Conservation (phyloP, 2,797 vertebrate species). For the Bovichtus variegatus region DNA sequence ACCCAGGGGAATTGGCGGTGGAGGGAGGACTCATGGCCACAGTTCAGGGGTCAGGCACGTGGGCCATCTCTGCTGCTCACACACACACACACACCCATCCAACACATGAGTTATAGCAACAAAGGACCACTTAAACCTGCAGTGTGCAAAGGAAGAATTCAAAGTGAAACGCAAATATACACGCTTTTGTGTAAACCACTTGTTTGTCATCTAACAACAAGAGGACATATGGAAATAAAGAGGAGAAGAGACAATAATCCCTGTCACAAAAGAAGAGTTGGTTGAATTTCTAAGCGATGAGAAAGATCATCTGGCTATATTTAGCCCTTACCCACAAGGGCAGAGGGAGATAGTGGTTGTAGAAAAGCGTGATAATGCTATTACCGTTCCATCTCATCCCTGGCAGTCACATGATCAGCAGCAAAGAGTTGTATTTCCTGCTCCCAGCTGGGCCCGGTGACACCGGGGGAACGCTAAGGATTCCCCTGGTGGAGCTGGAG, state of each 20-base stretch:
- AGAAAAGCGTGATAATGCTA: conserved; percentile 66
- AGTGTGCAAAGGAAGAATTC: background rate
- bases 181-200: background rate
- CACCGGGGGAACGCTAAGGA: conserved; percentile 40
- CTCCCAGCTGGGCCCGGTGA: conserved; percentile 44
- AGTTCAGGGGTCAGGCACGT: conserved; percentile 47
- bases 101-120: conserved; percentile 3
- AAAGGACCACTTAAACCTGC: background rate
- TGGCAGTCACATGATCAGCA: conserved; percentile 54
- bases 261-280: conserved; percentile 19
- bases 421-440: conserved; percentile 62
- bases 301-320: conserved; percentile 66
- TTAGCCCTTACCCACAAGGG: conserved; percentile 57
- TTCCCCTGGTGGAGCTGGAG: conserved; percentile 47
- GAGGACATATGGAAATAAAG: background rate
- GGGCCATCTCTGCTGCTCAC: conserved; percentile 21
- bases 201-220: background rate
- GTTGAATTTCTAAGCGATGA: conserved; percentile 39
- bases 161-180: background rate
- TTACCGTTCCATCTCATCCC: conserved; percentile 76
- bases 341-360: conserved; percentile 61
- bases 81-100: background rate
- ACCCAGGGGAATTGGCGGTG: conserved; percentile 12
- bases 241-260: background rate
- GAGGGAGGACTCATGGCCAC: conserved; percentile 27